phyloP scores from a whole-genome alignment of 2,888 invertebrate species.

The Ornithoptera alexandrae region DNA sequence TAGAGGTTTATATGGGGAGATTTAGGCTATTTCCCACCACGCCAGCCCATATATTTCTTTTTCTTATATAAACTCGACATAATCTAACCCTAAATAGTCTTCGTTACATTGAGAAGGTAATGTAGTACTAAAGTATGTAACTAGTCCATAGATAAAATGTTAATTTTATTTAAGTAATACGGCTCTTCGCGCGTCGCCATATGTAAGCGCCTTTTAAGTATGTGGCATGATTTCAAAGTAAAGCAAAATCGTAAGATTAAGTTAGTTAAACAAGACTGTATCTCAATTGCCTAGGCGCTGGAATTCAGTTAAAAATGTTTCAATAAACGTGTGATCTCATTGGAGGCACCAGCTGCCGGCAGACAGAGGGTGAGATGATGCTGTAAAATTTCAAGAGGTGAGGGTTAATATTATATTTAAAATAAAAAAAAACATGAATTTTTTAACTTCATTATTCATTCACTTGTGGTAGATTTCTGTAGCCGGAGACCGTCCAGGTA shows the following conservation, averaged over 20 bases:
- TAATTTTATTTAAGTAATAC: background rate
- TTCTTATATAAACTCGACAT: too few relatives aligned
- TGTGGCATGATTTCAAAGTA: background rate
- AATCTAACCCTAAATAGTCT: too few relatives aligned
- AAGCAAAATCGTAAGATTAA: background rate
- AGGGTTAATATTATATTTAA: conserved; percentile 1
- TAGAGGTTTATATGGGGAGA: too few relatives aligned
- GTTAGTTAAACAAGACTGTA: background rate
- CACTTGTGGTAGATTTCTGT: too few relatives aligned
- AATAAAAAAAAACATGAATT: background rate
- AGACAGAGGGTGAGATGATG: conserved; percentile 35
- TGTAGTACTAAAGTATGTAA: background rate
- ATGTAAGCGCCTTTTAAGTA: background rate
- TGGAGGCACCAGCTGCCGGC: conserved; percentile 29
- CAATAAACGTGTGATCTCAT: conserved; percentile 21
- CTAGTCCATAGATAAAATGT: conserved; percentile 1
- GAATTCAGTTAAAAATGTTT: conserved; percentile 13
- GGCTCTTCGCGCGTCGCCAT: background rate
- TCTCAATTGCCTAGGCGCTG: conserved; percentile 5
- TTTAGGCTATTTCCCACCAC: too few relatives aligned
- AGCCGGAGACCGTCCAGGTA: too few relatives aligned
- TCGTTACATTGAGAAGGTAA: background rate
- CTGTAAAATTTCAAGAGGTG: conserved; percentile 33
- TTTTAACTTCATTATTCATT: too few relatives aligned
- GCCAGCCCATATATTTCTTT: too few relatives aligned